Evolutionary conservation across 2,113 vertebrate species (phyloP), one percentile per base, ranked within the genome.

Genomic region (Synodontis membranacea): DNA sequence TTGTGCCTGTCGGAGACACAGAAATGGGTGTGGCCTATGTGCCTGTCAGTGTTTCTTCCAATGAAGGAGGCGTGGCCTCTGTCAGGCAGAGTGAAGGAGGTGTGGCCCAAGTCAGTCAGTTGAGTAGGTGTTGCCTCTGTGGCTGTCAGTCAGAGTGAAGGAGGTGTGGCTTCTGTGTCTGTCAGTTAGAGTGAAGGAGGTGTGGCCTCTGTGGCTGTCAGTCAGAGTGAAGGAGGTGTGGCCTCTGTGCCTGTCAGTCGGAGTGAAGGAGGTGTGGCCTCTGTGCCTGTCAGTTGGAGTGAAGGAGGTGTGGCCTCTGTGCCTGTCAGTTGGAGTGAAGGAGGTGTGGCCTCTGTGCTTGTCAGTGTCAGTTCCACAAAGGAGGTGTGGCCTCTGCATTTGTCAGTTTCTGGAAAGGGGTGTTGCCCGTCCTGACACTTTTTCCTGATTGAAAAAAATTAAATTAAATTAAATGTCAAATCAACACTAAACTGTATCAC

Each of bases 201-300:
- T 1, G 10, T 74, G 70, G 21, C 11, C 5, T 44, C 4, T 42
- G 2, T 8, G 0, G n/a, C n/a, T 0, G 0, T 68, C 31, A 37
- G 31, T 19, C 4, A 1, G 4, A 28, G 1, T 5, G 10, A 46
- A 28, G 39, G 19, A 72, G 70, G 70, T 1, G 10, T 74, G 70
- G 21, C 11, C 5, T 44, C 4, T 42, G 2, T 8, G 0, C 7
- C 0, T 25, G 21, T 25, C 37, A 72, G 5, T 3, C 2, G 0
- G 1, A 19, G 1, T 37, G 31, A 37, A 19, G 64, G 14, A 19
- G 60, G 60, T 31, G 60, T 64, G 60, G 60, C 60, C 17, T 31
- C 11, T 64, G n/a, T 34, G n/a, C 6, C 1, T 34, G n/a, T 68
- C 6, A 68, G 31, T 5, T 0, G 2, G 1, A 70, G 11, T 19